Base-by-base conservation (phyloP, 1,140 invertebrate genomes). In the Drosophila azteca region DNA sequence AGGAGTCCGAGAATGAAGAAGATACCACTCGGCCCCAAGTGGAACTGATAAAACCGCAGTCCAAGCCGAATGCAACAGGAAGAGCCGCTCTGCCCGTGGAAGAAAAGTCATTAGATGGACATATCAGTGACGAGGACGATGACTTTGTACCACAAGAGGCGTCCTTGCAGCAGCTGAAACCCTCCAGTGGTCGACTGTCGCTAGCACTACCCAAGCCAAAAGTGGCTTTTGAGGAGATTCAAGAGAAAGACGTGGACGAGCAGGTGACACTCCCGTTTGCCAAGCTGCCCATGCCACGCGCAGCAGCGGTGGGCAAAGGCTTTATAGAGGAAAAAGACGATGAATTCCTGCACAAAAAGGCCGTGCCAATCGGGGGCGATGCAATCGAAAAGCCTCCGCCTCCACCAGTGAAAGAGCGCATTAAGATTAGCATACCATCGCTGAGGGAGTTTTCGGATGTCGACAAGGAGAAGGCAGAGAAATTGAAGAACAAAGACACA, bases 341-440 rank as follows among this genome's bases (percentile, higher is more conserved):
- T 89, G 94, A 94, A 78, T 94, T 94, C 75, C 63, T 94, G n/a
- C 92, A 93, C 58, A 94, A 94, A 79, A 94, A 93, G 74, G 93
- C 92, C 60, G 70, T 69, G 4, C 67, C 70, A 6, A 17, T 66
- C 48, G 62, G 43, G 22, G 68, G 46, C 49, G 60, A 58, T 53
- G 43, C 41, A 31, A 44, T 81, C 31, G 83, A 90, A 62, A 83
- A 77, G 46, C 70, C 67, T 9, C 77, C 83, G n/a, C 58, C 69
- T 13, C 85, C 79, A 48, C 73, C 46, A 39, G 52, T 50, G 6
- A 91, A 90, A 22, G 75, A 69, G 41, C 79, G 87, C 1, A 89
- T 92, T 0, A 90, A 90, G 57, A 92, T 92, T 51, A 85, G 78
- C 24, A 90, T 92, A 50, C 92, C 92, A 0, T 92, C 91, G 2